These are phyloP conservation scores for Girardinus metallicus DNA, from an alignment of 2,797 vertebrate genomes.

Conservation along the genomic window DNA sequence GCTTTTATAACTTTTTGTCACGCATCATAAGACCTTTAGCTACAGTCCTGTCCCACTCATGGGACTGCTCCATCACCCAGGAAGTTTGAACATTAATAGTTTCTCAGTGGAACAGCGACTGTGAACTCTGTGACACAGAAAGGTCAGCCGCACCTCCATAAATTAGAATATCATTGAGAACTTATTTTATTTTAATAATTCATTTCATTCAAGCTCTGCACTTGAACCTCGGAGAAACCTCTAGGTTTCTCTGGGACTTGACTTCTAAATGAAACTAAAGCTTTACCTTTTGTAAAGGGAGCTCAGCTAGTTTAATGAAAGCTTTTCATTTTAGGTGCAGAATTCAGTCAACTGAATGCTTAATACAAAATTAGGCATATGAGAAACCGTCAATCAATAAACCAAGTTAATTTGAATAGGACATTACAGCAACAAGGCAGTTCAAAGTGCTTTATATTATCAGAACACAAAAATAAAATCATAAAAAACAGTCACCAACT, in stretches of 20 bases:
- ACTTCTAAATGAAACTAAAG: not conserved
- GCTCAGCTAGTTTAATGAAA: not conserved
- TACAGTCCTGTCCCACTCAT: slow-evolving; percentile 51
- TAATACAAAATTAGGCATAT: too few species aligned
- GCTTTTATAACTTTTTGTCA: slow-evolving; percentile 78
- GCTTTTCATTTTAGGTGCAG: too few species aligned
- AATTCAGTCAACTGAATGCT: too few species aligned
- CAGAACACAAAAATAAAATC: too few species aligned
- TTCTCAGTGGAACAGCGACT: slow-evolving; percentile 30
- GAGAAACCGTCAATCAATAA: too few species aligned
- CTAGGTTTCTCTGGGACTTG: not conserved
- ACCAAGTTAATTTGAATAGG: too few species aligned
- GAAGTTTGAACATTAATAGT: slow-evolving; percentile 46
- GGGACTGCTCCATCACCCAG: slow-evolving; percentile 29
- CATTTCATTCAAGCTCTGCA: not conserved
- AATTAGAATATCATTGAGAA: slow-evolving; percentile 2
- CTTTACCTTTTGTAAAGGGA: not conserved
- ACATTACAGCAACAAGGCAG: too few species aligned
- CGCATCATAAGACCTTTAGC: slow-evolving; percentile 65
- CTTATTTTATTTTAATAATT: not conserved
- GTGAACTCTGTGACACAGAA: slow-evolving; percentile 35
- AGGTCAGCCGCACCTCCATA: not conserved
- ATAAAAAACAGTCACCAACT: too few species aligned
- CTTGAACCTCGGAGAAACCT: too few species aligned
- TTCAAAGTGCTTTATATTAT: too few species aligned